phyloP scores from a whole-genome alignment of 2,888 invertebrate genomes.

The Nesidiocoris tenuis region DNA sequence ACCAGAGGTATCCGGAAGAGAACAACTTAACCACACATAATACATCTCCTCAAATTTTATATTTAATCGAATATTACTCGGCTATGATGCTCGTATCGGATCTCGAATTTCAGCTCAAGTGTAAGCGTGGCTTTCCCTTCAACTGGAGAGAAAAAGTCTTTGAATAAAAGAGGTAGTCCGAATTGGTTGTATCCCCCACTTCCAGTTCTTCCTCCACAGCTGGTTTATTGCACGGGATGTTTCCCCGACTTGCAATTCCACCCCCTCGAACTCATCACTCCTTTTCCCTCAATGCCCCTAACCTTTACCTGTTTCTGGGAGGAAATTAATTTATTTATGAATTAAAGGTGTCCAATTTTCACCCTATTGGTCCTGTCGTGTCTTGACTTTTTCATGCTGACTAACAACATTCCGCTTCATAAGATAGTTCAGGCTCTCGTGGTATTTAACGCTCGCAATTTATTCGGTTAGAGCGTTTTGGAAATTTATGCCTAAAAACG shows the following conservation, averaged over 20 bases:
- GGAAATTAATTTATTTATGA: constrained; percentile 45
- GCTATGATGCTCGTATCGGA: not conserved
- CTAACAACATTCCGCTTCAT: no score
- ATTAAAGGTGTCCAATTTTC: constrained; percentile 43
- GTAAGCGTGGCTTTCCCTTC: not conserved
- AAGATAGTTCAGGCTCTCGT: no score
- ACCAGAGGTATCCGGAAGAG: no score
- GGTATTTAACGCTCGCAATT: no score
- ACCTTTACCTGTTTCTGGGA: not conserved
- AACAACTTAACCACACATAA: no score
- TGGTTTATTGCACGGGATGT: constrained; percentile 7
- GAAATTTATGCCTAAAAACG: no score
- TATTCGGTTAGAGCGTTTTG: no score
- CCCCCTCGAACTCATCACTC: not conserved
- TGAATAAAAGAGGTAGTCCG: constrained; percentile 42
- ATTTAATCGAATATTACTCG: not conserved
- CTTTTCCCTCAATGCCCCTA: not conserved
- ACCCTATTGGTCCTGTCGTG: constrained; percentile 36
- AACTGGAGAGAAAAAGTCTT: constrained; percentile 28
- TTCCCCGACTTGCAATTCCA: not conserved
- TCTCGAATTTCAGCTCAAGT: not conserved
- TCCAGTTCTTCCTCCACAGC: not conserved
- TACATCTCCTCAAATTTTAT: no score
- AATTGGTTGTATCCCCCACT: constrained; percentile 33
- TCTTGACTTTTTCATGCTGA: constrained; percentile 31